phyloP scores from a whole-genome alignment of 2,888 invertebrate genomes.

The Ophion slaviceki region DNA sequence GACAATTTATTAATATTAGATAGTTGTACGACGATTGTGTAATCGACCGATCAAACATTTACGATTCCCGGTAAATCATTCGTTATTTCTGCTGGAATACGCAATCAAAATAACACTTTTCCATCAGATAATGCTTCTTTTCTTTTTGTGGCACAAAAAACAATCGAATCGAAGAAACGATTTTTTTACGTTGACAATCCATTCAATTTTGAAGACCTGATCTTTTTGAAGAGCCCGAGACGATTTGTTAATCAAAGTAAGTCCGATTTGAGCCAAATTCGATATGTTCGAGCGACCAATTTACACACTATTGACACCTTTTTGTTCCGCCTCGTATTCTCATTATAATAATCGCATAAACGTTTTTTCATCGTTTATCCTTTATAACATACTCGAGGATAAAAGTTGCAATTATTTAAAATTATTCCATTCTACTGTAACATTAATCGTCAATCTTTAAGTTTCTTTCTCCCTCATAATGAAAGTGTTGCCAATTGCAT shows the following conservation, averaged over 20 bases:
- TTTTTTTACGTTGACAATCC: conserved; percentile 56
- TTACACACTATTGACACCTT: conserved; percentile 69
- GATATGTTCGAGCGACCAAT: conserved; percentile 75
- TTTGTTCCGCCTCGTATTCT: conserved; percentile 40
- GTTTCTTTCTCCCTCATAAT: conserved; percentile 14
- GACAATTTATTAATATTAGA: conserved; percentile 57
- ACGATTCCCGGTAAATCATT: conserved; percentile 48
- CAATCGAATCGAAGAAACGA: conserved; percentile 8
- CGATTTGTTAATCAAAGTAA: conserved; percentile 31
- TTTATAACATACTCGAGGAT: not conserved
- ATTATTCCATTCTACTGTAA: conserved; percentile 6
- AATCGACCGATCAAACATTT: conserved; percentile 52
- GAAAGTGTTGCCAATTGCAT: conserved; percentile 33
- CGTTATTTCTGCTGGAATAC: conserved; percentile 1
- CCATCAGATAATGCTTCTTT: conserved; percentile 1
- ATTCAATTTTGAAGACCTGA: conserved; percentile 27
- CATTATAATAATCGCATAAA: conserved; percentile 7
- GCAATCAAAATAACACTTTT: conserved; percentile 27
- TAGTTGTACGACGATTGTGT: conserved; percentile 53
- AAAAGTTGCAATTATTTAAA: not conserved
- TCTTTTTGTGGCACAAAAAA: conserved; percentile 9
- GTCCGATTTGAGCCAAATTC: conserved; percentile 70
- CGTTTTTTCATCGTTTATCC: conserved; percentile 14
- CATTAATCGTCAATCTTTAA: not conserved
- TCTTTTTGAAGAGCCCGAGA: conserved; percentile 6